These are phyloP conservation scores for Eudemis profundana DNA, from an alignment of 2,888 invertebrate genomes.

Conservation along the genomic window DNA sequence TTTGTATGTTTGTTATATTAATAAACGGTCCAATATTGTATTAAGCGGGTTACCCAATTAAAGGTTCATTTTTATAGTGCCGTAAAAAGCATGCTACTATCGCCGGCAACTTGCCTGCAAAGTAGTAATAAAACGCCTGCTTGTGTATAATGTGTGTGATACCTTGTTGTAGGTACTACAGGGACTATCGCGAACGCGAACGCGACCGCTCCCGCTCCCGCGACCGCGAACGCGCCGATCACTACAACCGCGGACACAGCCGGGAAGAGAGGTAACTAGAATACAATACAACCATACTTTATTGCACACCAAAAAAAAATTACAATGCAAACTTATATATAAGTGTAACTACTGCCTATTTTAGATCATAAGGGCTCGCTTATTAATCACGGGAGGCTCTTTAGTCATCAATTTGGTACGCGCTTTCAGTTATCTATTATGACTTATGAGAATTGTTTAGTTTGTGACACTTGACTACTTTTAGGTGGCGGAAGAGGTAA, in stretches of 20 bases:
- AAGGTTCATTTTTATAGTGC: not conserved
- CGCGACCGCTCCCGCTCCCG: constrained; percentile 93
- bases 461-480: too few relatives aligned
- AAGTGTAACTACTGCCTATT: too few relatives aligned
- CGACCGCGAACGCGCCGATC: constrained; percentile 88
- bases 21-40: too few relatives aligned
- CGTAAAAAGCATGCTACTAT: not conserved
- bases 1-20: too few relatives aligned
- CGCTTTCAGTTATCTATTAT: too few relatives aligned
- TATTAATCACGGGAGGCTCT: too few relatives aligned
- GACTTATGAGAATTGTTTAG: too few relatives aligned
- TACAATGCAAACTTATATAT: too few relatives aligned
- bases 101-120: not conserved
- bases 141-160: constrained; percentile 7
- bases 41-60: too few relatives aligned
- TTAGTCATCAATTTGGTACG: too few relatives aligned
- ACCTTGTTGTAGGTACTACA: constrained; percentile 78
- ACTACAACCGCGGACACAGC: constrained; percentile 91
- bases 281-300: constrained; percentile 15
- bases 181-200: constrained; percentile 86
- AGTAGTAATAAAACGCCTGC: not conserved
- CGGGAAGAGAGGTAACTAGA: constrained; percentile 89
- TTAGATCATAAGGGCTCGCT: too few relatives aligned
- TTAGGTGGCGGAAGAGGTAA: too few relatives aligned
- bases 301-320: not conserved